Conservation (phyloP, 2,113 vertebrate species). For the human (Homo sapiens) region DNA sequence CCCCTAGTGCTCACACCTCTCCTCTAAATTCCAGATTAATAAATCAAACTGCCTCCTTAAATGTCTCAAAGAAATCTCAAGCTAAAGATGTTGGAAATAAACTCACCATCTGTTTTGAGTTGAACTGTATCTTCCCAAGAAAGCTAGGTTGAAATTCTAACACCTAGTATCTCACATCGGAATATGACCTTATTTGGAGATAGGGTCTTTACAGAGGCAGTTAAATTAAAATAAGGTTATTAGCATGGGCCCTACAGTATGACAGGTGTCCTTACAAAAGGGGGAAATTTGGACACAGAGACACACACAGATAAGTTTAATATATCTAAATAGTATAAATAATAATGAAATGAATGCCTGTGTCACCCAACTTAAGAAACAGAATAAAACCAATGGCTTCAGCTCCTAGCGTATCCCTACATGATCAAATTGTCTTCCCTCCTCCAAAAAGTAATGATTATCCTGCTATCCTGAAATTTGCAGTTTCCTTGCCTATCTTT, state of each 20-base stretch:
- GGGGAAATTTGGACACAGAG: not conserved
- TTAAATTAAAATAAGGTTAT: not conserved
- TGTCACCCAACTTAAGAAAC: not conserved
- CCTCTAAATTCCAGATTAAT: not conserved
- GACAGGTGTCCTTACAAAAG: not conserved
- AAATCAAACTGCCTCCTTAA: not conserved
- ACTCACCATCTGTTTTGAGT: not conserved
- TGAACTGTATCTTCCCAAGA: not conserved
- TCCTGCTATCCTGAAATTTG: not conserved
- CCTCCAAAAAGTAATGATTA: not conserved
- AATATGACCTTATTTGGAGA: not conserved
- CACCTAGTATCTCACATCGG: not conserved
- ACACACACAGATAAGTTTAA: not conserved
- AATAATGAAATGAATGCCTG: not conserved
- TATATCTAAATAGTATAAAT: not conserved
- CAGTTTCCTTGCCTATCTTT: not conserved
- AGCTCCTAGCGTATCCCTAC: not conserved
- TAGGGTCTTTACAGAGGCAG: not conserved
- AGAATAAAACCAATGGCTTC: not conserved
- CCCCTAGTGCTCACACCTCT: not conserved
- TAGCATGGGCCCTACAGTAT: not conserved
- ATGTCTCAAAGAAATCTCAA: not conserved
- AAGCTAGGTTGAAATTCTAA: not conserved
- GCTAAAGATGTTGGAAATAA: not conserved
- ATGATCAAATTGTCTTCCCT: not conserved